Conservation (phyloP, 2,888 invertebrate genomes). For the Atethmia centrago region DNA sequence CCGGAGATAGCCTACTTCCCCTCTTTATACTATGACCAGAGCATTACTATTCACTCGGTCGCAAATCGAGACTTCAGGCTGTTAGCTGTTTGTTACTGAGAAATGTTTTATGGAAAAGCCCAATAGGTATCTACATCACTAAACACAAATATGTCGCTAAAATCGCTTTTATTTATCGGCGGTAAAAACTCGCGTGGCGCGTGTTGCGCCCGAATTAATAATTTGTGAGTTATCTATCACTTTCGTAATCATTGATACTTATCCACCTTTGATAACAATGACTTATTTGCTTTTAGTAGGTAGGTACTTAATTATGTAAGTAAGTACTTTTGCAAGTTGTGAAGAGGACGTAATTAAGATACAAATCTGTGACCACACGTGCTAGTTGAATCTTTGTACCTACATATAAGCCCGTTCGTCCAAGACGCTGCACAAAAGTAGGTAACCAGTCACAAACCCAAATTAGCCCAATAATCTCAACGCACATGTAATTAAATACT, state of each 20-base stretch:
- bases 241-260: constrained; percentile 8
- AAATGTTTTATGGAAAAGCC: neutral
- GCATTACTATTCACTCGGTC: no score
- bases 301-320: no score
- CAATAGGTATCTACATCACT: neutral
- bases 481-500: no score
- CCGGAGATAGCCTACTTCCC: no score
- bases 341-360: no score
- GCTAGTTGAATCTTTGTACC: no score
- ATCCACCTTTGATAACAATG: constrained; percentile 4
- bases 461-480: no score
- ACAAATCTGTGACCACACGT: no score
- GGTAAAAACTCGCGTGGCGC: constrained; percentile 12
- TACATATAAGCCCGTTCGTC: no score
- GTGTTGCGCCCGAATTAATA: neutral
- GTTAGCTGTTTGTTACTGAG: neutral
- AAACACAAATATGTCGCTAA: neutral
- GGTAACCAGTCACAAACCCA: no score
- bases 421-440: no score
- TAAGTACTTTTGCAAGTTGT: no score
- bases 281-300: neutral
- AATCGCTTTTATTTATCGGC: neutral
- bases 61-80: neutral
- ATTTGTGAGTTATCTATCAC: constrained; percentile 16
- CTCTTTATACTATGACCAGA: neutral